phyloP scores from a whole-genome alignment of 2,113 vertebrate species.

The Castor canadensis region DNA sequence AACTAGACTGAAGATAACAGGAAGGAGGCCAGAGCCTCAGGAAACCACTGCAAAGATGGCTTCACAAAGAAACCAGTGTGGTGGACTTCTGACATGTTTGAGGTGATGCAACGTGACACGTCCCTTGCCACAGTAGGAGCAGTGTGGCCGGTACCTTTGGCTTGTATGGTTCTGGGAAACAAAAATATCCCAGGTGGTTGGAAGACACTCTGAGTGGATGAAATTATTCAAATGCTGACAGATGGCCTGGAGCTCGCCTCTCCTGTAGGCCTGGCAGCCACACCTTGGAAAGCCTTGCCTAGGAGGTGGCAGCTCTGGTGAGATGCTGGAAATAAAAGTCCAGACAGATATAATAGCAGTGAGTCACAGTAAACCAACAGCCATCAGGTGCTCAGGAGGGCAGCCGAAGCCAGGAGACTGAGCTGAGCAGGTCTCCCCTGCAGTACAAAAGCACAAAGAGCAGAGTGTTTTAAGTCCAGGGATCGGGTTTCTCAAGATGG shows the following conservation, averaged over 20 bases:
- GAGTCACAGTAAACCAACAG: neutral
- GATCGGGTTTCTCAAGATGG: slow-evolving; percentile 43
- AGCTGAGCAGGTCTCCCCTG: neutral
- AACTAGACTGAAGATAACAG: neutral
- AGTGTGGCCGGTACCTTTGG: neutral
- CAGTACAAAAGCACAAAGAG: slow-evolving; percentile 36
- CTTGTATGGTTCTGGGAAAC: neutral
- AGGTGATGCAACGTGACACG: rapidly evolving
- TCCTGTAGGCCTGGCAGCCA: slow-evolving; percentile 37
- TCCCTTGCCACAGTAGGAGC: neutral
- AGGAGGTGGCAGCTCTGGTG: neutral
- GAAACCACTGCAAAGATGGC: slow-evolving; percentile 38
- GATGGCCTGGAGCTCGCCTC: slow-evolving; percentile 21
- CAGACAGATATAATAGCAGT: neutral
- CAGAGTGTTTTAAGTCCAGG: neutral
- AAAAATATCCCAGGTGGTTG: neutral
- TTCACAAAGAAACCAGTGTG: slow-evolving; percentile 28
- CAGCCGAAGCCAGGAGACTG: neutral
- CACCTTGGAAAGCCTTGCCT: neutral
- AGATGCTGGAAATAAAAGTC: neutral
- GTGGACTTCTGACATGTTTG: neutral
- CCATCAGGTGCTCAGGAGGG: neutral
- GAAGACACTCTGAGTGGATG: neutral
- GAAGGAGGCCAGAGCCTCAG: slow-evolving; percentile 42
- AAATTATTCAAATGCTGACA: slow-evolving; percentile 21